Percentiles rank a stretch among this genome's conserved stretches.
These are phyloP conservation scores for Zaprionus kolodkinae DNA, from an alignment of 1,140 invertebrate species.

Conservation along the genomic window DNA sequence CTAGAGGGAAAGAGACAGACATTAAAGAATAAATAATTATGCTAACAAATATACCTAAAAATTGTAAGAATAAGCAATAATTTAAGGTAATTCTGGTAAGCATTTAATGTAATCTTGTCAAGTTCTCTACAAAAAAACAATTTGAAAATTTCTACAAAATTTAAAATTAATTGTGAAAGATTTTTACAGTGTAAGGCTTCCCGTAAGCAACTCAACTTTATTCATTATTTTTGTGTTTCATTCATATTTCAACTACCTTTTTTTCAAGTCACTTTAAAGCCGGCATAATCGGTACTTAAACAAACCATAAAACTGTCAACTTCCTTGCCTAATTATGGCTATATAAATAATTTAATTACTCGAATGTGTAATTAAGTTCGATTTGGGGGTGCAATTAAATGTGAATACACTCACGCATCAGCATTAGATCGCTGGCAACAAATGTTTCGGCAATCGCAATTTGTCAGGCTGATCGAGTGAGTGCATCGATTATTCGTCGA, in stretches of 20 bases:
- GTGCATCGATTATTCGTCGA: slow-evolving; percentile 36
- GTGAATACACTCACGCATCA: not conserved
- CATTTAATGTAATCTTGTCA: too few species aligned
- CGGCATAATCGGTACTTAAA: not conserved
- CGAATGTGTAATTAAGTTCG: not conserved
- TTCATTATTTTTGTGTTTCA: not conserved
- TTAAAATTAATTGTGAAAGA: too few species aligned
- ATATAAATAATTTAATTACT: not conserved
- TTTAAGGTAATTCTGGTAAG: too few species aligned
- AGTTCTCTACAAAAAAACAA: too few species aligned
- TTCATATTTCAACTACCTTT: not conserved
- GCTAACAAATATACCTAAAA: too few species aligned
- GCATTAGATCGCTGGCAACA: not conserved
- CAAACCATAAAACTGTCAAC: not conserved
- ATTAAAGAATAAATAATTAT: too few species aligned
- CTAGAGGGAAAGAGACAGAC: too few species aligned
- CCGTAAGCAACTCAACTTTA: not conserved
- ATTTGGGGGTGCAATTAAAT: not conserved
- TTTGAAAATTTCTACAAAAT: too few species aligned
- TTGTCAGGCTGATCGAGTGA: slow-evolving; percentile 8
- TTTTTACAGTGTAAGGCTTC: not conserved
- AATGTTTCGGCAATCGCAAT: slow-evolving; percentile 20
- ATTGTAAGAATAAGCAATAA: too few species aligned
- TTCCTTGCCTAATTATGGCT: not conserved
- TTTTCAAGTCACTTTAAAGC: not conserved